Conservation (phyloP, 2,113 vertebrate genomes). For the Terrapene triunguis region DNA sequence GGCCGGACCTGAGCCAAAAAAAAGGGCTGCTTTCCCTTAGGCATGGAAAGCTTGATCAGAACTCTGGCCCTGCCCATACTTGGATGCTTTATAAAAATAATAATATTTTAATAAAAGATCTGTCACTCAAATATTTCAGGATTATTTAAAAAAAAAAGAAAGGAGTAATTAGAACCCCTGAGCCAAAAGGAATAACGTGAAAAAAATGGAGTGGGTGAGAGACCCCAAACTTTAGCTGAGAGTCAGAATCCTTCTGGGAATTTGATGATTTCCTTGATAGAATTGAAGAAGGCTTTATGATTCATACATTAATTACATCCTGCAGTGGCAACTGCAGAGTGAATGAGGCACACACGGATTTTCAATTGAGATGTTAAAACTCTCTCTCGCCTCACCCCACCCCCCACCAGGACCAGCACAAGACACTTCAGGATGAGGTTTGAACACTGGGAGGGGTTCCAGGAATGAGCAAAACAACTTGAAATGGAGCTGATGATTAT, state of each 20-base stretch:
- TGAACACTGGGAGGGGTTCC: not conserved
- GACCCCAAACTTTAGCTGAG: not conserved
- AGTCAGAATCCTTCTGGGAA: constrained; percentile 40
- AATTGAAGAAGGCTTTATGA: not conserved
- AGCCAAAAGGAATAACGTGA: constrained; percentile 38
- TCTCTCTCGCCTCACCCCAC: not conserved
- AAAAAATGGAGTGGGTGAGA: not conserved
- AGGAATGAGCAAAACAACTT: constrained; percentile 3
- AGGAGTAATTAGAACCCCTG: constrained; percentile 31
- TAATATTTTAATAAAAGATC: constrained; percentile 66
- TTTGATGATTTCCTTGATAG: not conserved
- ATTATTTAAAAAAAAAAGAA: constrained; percentile 24
- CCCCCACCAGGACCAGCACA: too few relatives aligned
- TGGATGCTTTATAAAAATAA: constrained; percentile 53
- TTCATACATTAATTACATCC: not conserved
- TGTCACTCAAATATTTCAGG: constrained; percentile 68
- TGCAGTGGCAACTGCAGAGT: not conserved
- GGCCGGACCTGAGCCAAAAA: constrained; percentile 5
- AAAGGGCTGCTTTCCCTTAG: constrained; percentile 35
- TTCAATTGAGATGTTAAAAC: constrained; percentile 9
- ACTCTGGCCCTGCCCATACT: not conserved
- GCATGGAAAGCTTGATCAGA: constrained; percentile 74
- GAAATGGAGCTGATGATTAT: not conserved
- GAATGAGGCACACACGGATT: not conserved
- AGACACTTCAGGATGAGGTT: not conserved